A percentile compares a stretch with the other conserved stretches of the same genome.
Conservation (phyloP, 1,140 invertebrate genomes). For the Drosophila bocki region DNA sequence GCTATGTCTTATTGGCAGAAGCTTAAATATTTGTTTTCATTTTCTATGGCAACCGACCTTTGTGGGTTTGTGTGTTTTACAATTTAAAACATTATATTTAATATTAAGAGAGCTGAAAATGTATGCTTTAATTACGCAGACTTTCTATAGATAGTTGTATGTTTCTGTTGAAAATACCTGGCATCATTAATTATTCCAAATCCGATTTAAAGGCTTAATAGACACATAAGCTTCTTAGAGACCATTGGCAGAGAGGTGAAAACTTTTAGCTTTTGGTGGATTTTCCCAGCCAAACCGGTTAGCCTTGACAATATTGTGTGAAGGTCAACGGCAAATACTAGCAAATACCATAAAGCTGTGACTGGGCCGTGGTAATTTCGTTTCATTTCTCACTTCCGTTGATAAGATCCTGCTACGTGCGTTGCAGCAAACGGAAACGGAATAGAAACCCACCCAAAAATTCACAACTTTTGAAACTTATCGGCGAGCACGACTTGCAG, state of each 20-base stretch:
- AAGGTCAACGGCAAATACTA: conserved; percentile 22
- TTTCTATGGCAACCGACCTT: neutral
- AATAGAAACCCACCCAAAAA: conserved; percentile 23
- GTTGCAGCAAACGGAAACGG: conserved; percentile 21
- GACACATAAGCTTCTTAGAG: conserved; percentile 3
- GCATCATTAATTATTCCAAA: neutral
- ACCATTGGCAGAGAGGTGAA: conserved; percentile 3
- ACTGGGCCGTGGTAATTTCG: neutral
- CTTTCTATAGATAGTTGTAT: neutral
- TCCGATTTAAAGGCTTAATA: neutral
- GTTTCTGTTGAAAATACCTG: neutral
- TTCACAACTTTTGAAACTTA: conserved; percentile 27
- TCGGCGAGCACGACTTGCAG: conserved; percentile 11
- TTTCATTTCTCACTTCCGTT: conserved; percentile 33
- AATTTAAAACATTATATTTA: neutral
- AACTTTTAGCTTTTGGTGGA: conserved; percentile 1
- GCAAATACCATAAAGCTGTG: conserved; percentile 3
- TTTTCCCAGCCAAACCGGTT: conserved; percentile 7
- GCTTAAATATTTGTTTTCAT: neutral
- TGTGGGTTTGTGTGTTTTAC: too few species aligned
- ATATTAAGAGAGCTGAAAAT: neutral
- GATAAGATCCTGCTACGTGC: conserved; percentile 39
- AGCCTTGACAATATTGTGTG: conserved; percentile 39
- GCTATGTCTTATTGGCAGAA: conserved; percentile 1
- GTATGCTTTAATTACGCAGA: neutral